Conservation (phyloP, 2,113 vertebrate genomes). For the Siphamia tubifer region DNA sequence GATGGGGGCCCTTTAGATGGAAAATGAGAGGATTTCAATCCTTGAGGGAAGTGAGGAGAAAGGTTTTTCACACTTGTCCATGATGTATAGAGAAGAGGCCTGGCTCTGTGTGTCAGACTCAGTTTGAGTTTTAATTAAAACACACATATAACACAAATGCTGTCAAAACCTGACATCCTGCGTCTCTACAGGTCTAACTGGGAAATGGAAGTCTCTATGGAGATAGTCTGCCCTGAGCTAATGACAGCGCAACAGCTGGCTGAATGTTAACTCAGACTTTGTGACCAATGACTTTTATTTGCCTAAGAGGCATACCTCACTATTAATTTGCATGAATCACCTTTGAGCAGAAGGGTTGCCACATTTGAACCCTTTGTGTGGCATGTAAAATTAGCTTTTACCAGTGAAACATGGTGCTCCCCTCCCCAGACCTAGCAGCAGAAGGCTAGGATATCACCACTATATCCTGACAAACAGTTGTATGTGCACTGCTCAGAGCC, state of each 20-base stretch:
- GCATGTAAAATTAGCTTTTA: conserved; percentile 18
- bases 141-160: neutral
- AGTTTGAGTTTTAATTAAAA: conserved; percentile 13
- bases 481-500: conserved; percentile 1
- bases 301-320: conserved; percentile 38
- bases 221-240: neutral
- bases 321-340: conserved; percentile 68
- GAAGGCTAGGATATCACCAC: neutral
- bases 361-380: conserved; percentile 22
- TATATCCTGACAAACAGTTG: neutral
- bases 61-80: conserved; percentile 11
- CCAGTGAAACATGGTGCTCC: neutral
- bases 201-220: neutral
- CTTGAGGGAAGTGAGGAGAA: neutral
- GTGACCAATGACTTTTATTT: conserved; percentile 60
- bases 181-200: neutral
- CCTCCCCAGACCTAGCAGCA: neutral
- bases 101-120: neutral
- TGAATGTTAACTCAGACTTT: conserved; percentile 42
- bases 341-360: conserved; percentile 37
- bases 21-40: conserved; percentile 19
- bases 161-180: neutral
- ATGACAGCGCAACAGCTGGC: conserved; percentile 19
- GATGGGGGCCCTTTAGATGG: conserved; percentile 17
- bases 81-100: neutral